Evolutionary conservation across 2,797 vertebrate genomes (phyloP).

Genomic region (Paguma larvata): DNA sequence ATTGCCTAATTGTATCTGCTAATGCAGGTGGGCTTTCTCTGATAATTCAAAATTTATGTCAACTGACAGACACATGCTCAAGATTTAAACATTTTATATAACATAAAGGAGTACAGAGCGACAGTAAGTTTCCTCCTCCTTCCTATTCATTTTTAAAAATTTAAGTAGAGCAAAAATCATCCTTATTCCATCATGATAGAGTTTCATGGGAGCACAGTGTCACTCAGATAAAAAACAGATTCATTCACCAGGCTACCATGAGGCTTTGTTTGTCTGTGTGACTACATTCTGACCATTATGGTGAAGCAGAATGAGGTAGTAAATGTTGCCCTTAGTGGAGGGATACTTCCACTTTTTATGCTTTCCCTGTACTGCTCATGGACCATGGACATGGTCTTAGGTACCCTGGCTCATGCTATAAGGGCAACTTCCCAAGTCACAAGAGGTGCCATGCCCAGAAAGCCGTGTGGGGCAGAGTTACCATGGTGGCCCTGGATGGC

Average conservation of each 20-base stretch:
- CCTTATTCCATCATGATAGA: background rate
- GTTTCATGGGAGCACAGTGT: background rate
- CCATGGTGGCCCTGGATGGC: background rate
- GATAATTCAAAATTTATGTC: background rate
- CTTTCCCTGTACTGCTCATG: background rate
- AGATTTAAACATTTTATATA: too few relatives aligned
- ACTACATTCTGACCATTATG: background rate
- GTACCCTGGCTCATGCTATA: accelerated
- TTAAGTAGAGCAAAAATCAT: background rate
- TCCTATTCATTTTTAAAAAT: background rate
- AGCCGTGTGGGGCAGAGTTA: background rate
- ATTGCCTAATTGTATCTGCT: too few relatives aligned
- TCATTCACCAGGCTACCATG: background rate
- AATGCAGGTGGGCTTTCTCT: background rate
- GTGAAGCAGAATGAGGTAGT: background rate
- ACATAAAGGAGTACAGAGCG: background rate
- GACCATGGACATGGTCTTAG: background rate
- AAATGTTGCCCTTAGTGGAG: background rate
- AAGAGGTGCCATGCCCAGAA: background rate
- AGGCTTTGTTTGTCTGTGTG: background rate
- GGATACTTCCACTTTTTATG: background rate
- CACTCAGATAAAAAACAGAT: background rate
- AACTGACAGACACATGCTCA: background rate
- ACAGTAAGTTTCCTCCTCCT: background rate
- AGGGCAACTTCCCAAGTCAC: background rate